Conservation (phyloP, 1,140 invertebrate genomes). For the Limonius californicus region DNA sequence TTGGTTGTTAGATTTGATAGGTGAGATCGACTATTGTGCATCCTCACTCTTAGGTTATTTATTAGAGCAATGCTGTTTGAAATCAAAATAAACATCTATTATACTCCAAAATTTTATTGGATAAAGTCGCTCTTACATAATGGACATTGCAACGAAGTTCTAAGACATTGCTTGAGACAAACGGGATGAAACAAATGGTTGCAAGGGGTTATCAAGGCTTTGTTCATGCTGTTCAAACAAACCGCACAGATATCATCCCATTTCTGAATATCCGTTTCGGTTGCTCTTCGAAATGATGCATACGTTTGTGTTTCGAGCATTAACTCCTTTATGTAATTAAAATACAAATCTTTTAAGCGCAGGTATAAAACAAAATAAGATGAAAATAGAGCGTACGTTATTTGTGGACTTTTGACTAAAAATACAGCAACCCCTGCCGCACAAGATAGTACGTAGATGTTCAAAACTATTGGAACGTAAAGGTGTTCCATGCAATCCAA, state of each 20-base stretch:
- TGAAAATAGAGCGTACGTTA: conserved; percentile 37
- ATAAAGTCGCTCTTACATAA: conserved; percentile 58
- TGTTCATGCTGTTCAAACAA: conserved; percentile 63
- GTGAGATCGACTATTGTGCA: too few species aligned
- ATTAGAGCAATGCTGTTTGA: too few species aligned
- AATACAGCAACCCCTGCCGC: conserved; percentile 48
- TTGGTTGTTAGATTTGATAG: too few species aligned
- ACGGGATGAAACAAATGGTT: conserved; percentile 72
- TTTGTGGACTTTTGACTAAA: not conserved
- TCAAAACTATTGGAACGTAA: conserved; percentile 60
- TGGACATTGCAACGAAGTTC: conserved; percentile 63
- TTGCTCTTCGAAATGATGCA: conserved; percentile 61
- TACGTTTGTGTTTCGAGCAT: conserved; percentile 56
- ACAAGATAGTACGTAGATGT: conserved; percentile 51
- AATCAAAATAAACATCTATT: too few species aligned
- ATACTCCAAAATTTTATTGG: not conserved
- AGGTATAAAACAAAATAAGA: conserved; percentile 66
- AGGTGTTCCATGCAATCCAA: conserved; percentile 63
- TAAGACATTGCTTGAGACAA: conserved; percentile 66
- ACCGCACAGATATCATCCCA: conserved; percentile 73
- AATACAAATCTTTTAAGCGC: conserved; percentile 56
- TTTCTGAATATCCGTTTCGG: conserved; percentile 56
- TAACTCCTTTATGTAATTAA: conserved; percentile 54
- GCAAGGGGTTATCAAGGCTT: conserved; percentile 67
- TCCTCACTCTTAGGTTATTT: too few species aligned